These are phyloP conservation scores for Myzus persicae DNA, from an alignment of 1,140 invertebrate species.

Conservation along the genomic window DNA sequence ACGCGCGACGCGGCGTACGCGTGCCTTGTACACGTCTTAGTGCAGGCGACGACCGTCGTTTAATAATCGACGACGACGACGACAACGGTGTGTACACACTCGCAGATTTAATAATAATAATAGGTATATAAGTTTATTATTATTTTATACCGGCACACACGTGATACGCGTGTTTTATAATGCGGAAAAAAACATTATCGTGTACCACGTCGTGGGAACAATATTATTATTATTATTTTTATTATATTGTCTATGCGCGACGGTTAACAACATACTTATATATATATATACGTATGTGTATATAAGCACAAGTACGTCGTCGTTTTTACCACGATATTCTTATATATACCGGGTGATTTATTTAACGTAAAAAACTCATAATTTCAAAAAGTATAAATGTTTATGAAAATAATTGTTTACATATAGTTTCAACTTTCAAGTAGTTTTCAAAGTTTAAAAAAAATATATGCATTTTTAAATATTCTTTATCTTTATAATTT, in stretches of 20 bases:
- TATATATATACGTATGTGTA: background rate
- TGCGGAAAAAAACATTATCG: background rate
- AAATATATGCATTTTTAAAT: no score
- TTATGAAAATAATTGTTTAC: no score
- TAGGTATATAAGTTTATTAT: background rate
- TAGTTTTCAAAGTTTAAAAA: no score
- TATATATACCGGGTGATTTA: no score
- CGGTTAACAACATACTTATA: background rate
- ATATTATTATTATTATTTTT: conserved; percentile 9
- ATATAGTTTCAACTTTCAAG: no score
- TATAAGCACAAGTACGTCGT: background rate
- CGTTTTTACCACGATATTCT: background rate
- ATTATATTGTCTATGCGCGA: background rate
- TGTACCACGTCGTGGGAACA: conserved; percentile 3
- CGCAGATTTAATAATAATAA: no score
- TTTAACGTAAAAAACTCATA: no score
- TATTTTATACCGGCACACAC: background rate
- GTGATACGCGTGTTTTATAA: conserved; percentile 1
- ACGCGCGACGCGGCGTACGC: background rate
- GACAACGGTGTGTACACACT: no score
- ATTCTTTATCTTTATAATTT: no score
- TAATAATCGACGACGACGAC: background rate
- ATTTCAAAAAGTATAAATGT: no score
- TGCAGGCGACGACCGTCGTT: background rate
- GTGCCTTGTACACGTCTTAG: background rate